These are phyloP conservation scores for Heliconius nattereri DNA, from an alignment of 1,140 invertebrate species.

Conservation along the genomic window DNA sequence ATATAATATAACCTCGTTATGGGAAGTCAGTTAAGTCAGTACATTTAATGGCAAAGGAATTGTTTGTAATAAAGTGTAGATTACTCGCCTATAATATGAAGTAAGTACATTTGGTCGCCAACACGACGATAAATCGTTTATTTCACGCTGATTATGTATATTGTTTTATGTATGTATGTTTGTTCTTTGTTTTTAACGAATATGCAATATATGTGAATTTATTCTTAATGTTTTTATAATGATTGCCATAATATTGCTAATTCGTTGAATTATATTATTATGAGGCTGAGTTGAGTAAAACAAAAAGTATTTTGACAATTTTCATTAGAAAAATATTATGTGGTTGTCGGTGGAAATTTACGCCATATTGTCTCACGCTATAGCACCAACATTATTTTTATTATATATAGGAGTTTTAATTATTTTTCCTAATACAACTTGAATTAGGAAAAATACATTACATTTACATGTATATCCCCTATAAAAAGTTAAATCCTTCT, in stretches of 20 bases:
- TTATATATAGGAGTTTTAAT: too few relatives aligned
- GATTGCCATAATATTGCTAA: too few relatives aligned
- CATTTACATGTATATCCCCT: not conserved
- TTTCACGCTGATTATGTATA: not conserved
- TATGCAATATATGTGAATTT: not conserved
- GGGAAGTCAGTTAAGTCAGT: not conserved
- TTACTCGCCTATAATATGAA: not conserved
- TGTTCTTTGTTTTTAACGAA: not conserved
- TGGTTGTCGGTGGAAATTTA: too few relatives aligned
- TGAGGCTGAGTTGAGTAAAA: too few relatives aligned
- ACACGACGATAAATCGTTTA: slow-evolving; percentile 4
- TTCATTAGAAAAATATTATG: too few relatives aligned
- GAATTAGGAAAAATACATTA: too few relatives aligned
- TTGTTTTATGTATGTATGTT: not conserved
- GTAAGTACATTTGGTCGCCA: not conserved
- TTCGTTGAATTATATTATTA: too few relatives aligned
- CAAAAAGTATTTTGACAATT: too few relatives aligned
- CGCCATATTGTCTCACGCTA: too few relatives aligned
- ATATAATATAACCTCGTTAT: not conserved
- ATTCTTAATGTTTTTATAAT: not conserved
- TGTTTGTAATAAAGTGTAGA: slow-evolving; percentile 13
- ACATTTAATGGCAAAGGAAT: not conserved
- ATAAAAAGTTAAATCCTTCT: not conserved
- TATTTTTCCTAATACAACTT: too few relatives aligned
- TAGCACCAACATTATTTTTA: too few relatives aligned